A percentile compares a stretch with the other conserved stretches of the same genome.
Evolutionary conservation across 2,888 invertebrate genomes (phyloP).

Genomic region (Fissipunctia ypsillon): DNA sequence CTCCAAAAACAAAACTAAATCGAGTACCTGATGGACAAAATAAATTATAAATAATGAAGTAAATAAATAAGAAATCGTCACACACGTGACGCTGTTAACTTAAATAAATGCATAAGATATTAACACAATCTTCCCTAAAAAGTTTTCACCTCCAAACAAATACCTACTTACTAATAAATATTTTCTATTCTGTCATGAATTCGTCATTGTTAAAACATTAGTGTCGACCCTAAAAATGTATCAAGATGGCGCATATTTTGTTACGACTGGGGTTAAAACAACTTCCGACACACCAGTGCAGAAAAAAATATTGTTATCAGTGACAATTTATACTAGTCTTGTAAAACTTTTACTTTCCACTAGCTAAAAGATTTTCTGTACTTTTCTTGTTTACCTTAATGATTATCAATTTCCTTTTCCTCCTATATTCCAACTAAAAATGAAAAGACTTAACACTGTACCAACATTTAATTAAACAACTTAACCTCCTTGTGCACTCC

Average conservation of each 20-base stretch:
- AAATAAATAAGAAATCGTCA: not conserved
- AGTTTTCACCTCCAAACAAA: constrained; percentile 1
- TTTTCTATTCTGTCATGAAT: not conserved
- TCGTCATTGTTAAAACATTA: not conserved
- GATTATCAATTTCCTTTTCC: not conserved
- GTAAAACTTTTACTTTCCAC: not conserved
- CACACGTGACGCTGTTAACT: not conserved
- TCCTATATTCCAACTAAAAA: constrained; percentile 24
- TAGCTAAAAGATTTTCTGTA: not conserved
- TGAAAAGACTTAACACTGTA: constrained; percentile 37
- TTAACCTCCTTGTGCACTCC: not conserved
- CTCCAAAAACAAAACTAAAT: constrained; percentile 9
- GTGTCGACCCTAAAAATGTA: not conserved
- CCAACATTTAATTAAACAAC: constrained; percentile 1
- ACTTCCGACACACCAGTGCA: not conserved
- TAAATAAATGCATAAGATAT: not conserved
- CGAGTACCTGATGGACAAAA: constrained; percentile 25
- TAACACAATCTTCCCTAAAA: not conserved
- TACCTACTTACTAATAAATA: constrained; percentile 1
- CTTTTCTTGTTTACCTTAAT: not conserved
- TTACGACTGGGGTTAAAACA: not conserved
- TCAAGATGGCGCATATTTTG: not conserved
- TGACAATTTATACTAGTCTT: constrained; percentile 58
- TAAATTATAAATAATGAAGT: constrained; percentile 21
- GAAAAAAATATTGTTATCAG: not conserved